Base-by-base conservation (phyloP, 2,888 invertebrate species). In the Volucella zonaria region DNA sequence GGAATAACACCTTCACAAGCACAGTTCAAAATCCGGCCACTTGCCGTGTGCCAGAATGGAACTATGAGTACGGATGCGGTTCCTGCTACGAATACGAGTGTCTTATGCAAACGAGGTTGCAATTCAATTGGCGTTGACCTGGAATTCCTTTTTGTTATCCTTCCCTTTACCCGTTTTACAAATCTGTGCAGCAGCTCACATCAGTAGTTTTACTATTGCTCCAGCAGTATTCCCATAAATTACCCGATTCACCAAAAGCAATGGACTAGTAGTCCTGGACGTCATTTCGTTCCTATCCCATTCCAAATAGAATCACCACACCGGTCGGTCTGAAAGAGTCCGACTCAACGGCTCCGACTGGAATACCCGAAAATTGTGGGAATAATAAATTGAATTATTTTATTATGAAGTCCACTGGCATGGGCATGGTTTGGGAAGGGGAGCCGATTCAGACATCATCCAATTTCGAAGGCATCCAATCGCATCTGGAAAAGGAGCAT, bases 331-430 rank as follows among this genome's bases (percentile, higher is more conserved):
- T 31, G 31, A 6, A 31, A 18, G 23, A 40, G 52, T 66, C 45
- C 54, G 14, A 68, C 40, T 38, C 61, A 82, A 58, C 42, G 45
- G 14, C 62, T 59, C 47, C 73, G 56, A 68, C 51, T 51, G 47
- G 61, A 76, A 58, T 31, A 71, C 58, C 73, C 62, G 62, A 79
- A 74, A 79, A 79, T 58, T 82, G 68, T 59, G 56, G 68, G 74
- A 82, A 79, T 82, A 82, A 58, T 79, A 82, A 79, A 82, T 82
- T 82, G 74, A 82, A 82, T 79, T 82, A 82, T 82, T 82, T 74
- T 79, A 82, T 79, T 82, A 82, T 64, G 38, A 52, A 74, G 58
- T 78, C 51, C 67, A 68, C 64, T 70, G 66, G 74, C 61, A 67
- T 67, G 51, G 45, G 47, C 61, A 68, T 51, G 49, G 6, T 31